Base-by-base conservation (phyloP, 2,797 vertebrate genomes). In the Eidolon dupreanum region DNA sequence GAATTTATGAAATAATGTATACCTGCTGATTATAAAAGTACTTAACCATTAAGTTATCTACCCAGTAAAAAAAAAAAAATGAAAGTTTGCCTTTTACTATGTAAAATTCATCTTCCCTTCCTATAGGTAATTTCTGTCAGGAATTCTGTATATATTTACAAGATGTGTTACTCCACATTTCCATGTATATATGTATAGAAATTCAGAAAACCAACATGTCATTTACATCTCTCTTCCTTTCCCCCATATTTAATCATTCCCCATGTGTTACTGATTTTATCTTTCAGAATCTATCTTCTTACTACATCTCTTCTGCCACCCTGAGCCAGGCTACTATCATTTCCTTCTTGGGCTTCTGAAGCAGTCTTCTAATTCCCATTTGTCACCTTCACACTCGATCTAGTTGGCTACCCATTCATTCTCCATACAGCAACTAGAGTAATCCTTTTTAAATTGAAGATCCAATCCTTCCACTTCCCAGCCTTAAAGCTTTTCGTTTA, bases 1-100 rank as follows among this genome's bases (percentile, higher is more conserved):
- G 57, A 85, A 82, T 82, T 81, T 85, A 68, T 75, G 84, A 84
- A 93, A 66, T 46, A 95, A 74, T 89, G 53, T 92, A 20, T 88
- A 73, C 43, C n/a, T 93, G 77, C 24, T 78, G 87, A 88, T 81
- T 90, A 90, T 92, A 33, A 92, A 98, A 95, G 63, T 92, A 92
- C 63, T 95, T 96, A 87, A 92, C 77, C 46, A 90, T 26, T 82
- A 38, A 92, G 68, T n/a, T 93, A 53, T n/a, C 33, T 93, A 65
- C 63, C 31, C 77, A 55, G 51, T 88, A 38, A 73, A 91, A 63
- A 91, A 63, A n/a, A 41, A 43, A 49, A 46, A 46, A 46, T 31
- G 11, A 63, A 96, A 82, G 36, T 84, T 43, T 93, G 74, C 49
- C 46, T 91, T 68, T 81, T 90, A 82, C 66, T 93, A 26, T 95